Conservation (phyloP, 2,113 vertebrate species). For the Lasiurus borealis region DNA sequence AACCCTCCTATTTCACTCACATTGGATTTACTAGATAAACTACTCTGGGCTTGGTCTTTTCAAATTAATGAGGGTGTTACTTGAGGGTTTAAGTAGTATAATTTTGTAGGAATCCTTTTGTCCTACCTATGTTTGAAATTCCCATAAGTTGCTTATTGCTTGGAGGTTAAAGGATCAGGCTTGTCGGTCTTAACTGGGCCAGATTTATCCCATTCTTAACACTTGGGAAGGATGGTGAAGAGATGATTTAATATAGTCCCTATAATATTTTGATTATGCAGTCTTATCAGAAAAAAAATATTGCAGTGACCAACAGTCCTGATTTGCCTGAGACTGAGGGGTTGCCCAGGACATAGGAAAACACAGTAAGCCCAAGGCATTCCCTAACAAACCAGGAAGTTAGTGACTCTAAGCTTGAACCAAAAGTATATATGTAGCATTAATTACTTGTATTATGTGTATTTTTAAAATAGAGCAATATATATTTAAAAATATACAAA, state of each 20-base stretch:
- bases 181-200: neutral
- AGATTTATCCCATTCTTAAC: neutral
- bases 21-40: neutral
- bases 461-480: constrained; percentile 6
- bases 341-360: neutral
- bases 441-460: neutral
- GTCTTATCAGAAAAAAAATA: neutral
- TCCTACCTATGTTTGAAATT: neutral
- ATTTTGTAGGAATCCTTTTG: neutral
- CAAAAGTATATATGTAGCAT: neutral
- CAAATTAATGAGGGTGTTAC: neutral
- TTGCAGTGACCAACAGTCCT: neutral
- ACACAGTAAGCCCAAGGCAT: neutral
- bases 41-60: neutral
- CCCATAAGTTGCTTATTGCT: neutral
- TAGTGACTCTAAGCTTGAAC: neutral
- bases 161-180: neutral
- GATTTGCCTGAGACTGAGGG: neutral
- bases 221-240: neutral
- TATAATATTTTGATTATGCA: neutral
- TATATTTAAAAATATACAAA: neutral
- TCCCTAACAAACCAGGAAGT: neutral
- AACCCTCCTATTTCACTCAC: neutral
- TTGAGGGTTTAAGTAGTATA: neutral
- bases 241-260: neutral